phyloP scores from a whole-genome alignment of 2,113 vertebrate genomes.

The Thunnus thynnus region DNA sequence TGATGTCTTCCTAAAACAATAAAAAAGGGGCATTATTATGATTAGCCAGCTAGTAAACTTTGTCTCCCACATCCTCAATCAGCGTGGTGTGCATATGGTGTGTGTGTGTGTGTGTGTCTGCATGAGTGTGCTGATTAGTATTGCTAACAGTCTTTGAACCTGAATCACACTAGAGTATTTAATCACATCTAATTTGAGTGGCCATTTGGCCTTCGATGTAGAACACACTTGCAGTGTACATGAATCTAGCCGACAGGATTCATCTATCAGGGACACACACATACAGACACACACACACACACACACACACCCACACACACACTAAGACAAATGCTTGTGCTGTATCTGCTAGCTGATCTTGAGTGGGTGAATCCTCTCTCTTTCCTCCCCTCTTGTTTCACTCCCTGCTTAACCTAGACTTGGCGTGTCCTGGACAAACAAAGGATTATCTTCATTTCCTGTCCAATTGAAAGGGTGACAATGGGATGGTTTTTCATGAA shows the following conservation, averaged over 20 bases:
- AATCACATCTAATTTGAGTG: slow-evolving; percentile 80
- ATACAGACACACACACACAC: slow-evolving; percentile 23
- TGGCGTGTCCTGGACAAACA: slow-evolving; percentile 68
- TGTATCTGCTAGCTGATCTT: slow-evolving; percentile 58
- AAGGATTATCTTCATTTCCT: slow-evolving; percentile 68
- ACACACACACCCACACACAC: slow-evolving; percentile 10
- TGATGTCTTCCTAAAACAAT: slow-evolving; percentile 84
- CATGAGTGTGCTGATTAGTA: slow-evolving; percentile 65
- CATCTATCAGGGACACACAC: slow-evolving; percentile 58
- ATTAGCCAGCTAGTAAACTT: slow-evolving; percentile 79
- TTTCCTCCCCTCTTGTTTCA: slow-evolving; percentile 45
- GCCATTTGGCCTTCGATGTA: slow-evolving; percentile 67
- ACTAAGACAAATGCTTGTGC: slow-evolving; percentile 44
- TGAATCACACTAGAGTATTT: slow-evolving; percentile 73
- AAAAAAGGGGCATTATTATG: slow-evolving; percentile 82
- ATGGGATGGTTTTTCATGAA: slow-evolving; percentile 52
- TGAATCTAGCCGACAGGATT: slow-evolving; percentile 64
- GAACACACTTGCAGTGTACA: slow-evolving; percentile 54
- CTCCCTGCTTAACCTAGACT: slow-evolving; percentile 55
- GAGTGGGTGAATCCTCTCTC: slow-evolving; percentile 40
- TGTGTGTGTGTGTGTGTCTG: slow-evolving; percentile 6
- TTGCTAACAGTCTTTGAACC: slow-evolving; percentile 71
- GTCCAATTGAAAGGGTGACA: slow-evolving; percentile 48
- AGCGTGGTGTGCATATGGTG: slow-evolving; percentile 38
- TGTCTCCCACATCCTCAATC: slow-evolving; percentile 76